These are phyloP conservation scores for Ophion ellenae DNA, from an alignment of 2,888 invertebrate species.

Conservation along the genomic window DNA sequence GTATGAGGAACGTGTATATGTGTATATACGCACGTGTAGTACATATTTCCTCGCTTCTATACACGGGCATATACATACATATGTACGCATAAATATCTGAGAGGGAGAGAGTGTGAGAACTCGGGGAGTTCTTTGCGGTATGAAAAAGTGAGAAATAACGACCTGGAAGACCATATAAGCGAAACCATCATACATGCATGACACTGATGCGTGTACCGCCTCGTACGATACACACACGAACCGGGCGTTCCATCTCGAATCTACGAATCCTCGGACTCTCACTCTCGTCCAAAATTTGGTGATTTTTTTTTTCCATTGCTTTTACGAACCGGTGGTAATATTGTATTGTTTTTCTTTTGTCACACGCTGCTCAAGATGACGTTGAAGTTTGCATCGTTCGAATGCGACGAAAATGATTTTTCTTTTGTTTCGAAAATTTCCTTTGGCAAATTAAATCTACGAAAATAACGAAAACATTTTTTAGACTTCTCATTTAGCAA, in stretches of 20 bases:
- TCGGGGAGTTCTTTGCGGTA: conserved; percentile 42
- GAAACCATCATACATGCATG: conserved; percentile 38
- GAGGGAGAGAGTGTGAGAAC: conserved; percentile 37
- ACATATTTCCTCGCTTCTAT: conserved; percentile 15
- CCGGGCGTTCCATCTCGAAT: background rate
- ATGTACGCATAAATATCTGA: background rate
- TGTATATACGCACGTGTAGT: conserved; percentile 7
- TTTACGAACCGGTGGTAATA: background rate
- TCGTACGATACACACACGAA: background rate
- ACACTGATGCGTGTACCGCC: conserved; percentile 5
- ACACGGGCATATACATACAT: background rate
- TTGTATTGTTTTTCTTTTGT: background rate
- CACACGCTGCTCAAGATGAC: too few relatives aligned
- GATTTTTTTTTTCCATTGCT: background rate
- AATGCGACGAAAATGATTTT: too few relatives aligned
- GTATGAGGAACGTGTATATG: background rate
- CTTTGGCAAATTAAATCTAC: too few relatives aligned
- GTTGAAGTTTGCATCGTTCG: too few relatives aligned
- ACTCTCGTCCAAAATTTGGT: background rate
- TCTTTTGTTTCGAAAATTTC: too few relatives aligned
- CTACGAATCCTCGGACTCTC: background rate
- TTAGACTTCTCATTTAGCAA: too few relatives aligned
- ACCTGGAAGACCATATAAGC: conserved; percentile 43
- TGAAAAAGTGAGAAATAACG: conserved; percentile 44
- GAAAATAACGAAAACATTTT: too few relatives aligned